These are phyloP conservation scores for Morus bassanus DNA, from an alignment of 2,797 vertebrate species.

Conservation along the genomic window DNA sequence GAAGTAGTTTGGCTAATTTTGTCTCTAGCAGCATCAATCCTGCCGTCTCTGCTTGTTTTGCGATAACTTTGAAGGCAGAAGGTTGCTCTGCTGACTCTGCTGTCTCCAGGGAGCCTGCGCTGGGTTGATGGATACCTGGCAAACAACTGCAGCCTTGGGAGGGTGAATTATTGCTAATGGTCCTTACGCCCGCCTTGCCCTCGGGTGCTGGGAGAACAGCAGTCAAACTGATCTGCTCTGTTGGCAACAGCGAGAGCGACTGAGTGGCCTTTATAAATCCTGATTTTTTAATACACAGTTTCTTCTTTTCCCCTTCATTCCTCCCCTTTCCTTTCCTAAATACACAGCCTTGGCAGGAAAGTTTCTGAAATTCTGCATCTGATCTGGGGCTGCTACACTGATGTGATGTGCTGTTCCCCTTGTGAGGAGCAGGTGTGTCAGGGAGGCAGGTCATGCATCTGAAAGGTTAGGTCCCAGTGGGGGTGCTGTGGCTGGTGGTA, in stretches of 20 bases:
- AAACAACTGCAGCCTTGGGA: neutral
- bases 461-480: fast-evolving
- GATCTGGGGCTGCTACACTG: neutral
- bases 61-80: neutral
- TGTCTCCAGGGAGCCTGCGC: neutral
- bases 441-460: neutral
- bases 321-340: neutral
- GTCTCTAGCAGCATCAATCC: neutral
- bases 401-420: neutral
- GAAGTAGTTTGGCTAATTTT: neutral
- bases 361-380: neutral
- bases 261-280: neutral
- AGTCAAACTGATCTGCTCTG: neutral
- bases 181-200: neutral
- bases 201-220: neutral
- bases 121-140: neutral
- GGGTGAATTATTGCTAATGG: neutral
- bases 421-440: fast-evolving
- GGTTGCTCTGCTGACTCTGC: neutral
- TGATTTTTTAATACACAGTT: neutral
- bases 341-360: neutral
- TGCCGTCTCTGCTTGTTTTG: neutral
- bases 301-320: neutral
- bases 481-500: neutral
- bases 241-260: neutral